Evolutionary conservation across 2,888 invertebrate genomes (phyloP), one percentile per base, ranked within the genome.

Genomic region (Conus canariensis): DNA sequence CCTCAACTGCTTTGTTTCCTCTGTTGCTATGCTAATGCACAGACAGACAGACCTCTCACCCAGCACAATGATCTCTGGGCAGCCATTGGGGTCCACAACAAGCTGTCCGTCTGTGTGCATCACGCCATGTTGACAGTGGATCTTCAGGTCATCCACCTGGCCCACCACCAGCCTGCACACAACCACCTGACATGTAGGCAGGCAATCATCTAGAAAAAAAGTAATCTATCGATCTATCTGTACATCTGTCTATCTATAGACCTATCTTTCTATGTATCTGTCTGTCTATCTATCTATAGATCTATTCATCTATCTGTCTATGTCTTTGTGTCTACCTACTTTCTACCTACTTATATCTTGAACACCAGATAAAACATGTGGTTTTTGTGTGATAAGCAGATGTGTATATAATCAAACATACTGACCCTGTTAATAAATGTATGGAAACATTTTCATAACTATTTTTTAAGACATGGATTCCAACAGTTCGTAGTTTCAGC

Each of bases 121-220:
- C 14, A 95, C 86, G 8, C 94, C 95, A 93, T 94, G 93, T 16
- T 89, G 91, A 89, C 95, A 95, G 90, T 94, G 93, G 19, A 95
- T 94, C 85, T 93, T 89, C 58, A 95, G 91, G 82, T 95, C 95
- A 89, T 95, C 94, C 85, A 95, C 94, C 91, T 95, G 95, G 25
- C 94, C 94, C 80, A 95, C 93, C 45, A 95, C 94, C 87, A 94
- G 90, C 90, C 95, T 95, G 94, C 30, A 88, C 10, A 90, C 56
- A 22, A 25, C n/a, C 77, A 64, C 8, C 8, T 19, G 8, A 74
- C 22, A 74, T 64, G 16, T 25, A 9, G 8, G 16, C 8, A 77
- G 5, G 16, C 8, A 77, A 25, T 16, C 25, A 77, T 30, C 30
- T 30, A 30, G 9, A 77, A 25, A 77, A 30, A 30, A 0, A 77